Conservation (phyloP, 64 coral and sea anemone genomes). For the Cladopsammia gracilis region DNA sequence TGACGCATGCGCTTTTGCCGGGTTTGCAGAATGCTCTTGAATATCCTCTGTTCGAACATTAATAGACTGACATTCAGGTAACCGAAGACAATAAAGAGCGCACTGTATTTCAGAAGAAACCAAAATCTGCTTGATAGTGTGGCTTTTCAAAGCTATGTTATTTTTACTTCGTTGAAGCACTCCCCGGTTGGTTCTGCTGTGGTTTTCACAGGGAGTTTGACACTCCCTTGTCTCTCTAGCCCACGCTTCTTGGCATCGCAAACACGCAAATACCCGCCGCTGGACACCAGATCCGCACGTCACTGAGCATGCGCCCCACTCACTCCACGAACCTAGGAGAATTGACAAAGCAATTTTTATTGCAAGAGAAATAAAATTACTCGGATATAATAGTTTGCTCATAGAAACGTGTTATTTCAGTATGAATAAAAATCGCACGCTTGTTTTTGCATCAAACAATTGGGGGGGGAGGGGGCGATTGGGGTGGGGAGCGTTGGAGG, state of each 20-base stretch:
- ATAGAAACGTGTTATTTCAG: too few relatives aligned
- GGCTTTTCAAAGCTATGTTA: background rate
- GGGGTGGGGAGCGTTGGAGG: too few relatives aligned
- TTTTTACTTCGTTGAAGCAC: background rate
- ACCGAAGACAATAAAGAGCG: background rate
- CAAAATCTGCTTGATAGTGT: background rate
- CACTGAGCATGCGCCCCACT: background rate
- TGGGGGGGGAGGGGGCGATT: too few relatives aligned
- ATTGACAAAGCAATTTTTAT: background rate
- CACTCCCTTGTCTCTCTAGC: background rate
- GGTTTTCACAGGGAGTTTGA: background rate
- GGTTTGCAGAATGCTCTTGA: background rate
- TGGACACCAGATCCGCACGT: background rate
- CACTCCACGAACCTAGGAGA: background rate
- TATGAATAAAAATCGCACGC: too few relatives aligned
- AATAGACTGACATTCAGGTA: background rate
- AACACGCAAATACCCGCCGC: background rate
- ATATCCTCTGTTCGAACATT: background rate
- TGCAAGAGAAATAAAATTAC: too few relatives aligned
- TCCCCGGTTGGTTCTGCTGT: background rate
- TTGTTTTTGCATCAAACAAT: too few relatives aligned
- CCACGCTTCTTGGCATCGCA: background rate
- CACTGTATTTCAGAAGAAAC: slow-evolving; percentile 10
- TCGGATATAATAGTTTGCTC: too few relatives aligned
- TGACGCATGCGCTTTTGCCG: background rate